Evolutionary conservation across 2,113 vertebrate species (phyloP), one percentile per base, ranked within the genome.

Genomic region (Ovis canadensis): DNA sequence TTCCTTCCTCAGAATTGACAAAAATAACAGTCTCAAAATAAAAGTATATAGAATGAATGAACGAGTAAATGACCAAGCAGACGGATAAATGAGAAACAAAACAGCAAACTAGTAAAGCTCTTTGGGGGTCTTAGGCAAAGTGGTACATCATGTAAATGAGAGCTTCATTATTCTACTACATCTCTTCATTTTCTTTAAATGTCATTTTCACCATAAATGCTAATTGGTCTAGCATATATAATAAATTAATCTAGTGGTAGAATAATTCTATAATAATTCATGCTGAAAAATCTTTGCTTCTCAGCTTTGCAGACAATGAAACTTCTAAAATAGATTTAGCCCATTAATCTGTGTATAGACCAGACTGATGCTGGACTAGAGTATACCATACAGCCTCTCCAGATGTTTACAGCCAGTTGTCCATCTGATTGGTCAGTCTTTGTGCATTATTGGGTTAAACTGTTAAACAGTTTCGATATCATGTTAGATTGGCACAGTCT

Each of bases 191-290:
- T 90, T 84, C 64, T 50, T 97, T 94, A 98, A 96, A 97, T 96
- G 90, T 88, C 97, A 97, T 95, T 94, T 84, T 95, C 78, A 87
- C 77, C 94, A 62, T 80, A 94, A 97, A 97, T 93, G 88, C 88
- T 97, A 96, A 98, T 95, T 97, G 48, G 54, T 78, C 96, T 95
- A 97, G 91, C 74, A 85, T 60, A 71, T 90, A 36, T 59, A 97
- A 96, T 77, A 97, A 93, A 88, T 93, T 94, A 92, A 97, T 90
- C 80, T 88, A 50, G 57, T 96, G 59, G 78, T 1, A 96, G 52
- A 96, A 96, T 80, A 95, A 97, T 80, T 97, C 62, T 40, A 48
- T 48, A 81, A 92, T 62, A 97, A 82, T 50, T 29, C 13, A 86
- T 52, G 55, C 27, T 82, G 81, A 62, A 94, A 90, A 90, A 59